Percentiles rank a stretch among this genome's conserved stretches.
These are phyloP conservation scores for Philereme vetulata DNA, from an alignment of 2,888 invertebrate genomes.

Conservation along the genomic window DNA sequence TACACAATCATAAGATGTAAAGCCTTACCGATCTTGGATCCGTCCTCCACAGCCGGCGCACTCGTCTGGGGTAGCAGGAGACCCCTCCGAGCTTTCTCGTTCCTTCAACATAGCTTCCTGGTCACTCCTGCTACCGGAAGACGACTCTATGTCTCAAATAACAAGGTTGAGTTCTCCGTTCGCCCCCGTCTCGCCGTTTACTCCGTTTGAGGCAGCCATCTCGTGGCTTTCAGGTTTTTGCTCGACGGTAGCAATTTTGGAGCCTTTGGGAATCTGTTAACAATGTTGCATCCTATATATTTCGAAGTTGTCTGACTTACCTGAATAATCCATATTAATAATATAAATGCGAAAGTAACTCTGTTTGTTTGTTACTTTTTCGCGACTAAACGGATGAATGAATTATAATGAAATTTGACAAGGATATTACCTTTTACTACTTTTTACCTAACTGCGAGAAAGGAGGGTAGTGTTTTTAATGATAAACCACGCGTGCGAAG, in stretches of 20 bases:
- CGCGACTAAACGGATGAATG: no score
- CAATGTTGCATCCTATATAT: conserved; percentile 1
- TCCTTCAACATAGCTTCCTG: conserved; percentile 86
- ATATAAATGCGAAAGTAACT: no score
- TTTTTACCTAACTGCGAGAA: no score
- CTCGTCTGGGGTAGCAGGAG: conserved; percentile 72
- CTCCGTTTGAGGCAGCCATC: conserved; percentile 55
- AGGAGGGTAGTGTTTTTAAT: no score
- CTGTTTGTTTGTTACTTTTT: no score
- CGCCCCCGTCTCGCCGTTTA: conserved; percentile 40
- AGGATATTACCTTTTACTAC: no score
- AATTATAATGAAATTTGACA: no score
- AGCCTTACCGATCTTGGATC: conserved; percentile 83
- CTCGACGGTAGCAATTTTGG: conserved; percentile 32
- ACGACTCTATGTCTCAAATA: conserved; percentile 68
- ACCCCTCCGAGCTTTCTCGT: conserved; percentile 82
- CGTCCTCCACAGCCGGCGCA: conserved; percentile 86
- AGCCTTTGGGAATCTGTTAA: conserved; percentile 25
- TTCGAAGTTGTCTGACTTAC: neutral
- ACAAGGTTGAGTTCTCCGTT: conserved; percentile 59
- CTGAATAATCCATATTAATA: conserved; percentile 10
- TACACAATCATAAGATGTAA: no score
- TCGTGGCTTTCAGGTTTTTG: conserved; percentile 17
- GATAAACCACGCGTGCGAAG: no score
- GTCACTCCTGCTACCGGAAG: conserved; percentile 55